Conservation (phyloP, 2,888 invertebrate genomes). For the Ceramica pisi region DNA sequence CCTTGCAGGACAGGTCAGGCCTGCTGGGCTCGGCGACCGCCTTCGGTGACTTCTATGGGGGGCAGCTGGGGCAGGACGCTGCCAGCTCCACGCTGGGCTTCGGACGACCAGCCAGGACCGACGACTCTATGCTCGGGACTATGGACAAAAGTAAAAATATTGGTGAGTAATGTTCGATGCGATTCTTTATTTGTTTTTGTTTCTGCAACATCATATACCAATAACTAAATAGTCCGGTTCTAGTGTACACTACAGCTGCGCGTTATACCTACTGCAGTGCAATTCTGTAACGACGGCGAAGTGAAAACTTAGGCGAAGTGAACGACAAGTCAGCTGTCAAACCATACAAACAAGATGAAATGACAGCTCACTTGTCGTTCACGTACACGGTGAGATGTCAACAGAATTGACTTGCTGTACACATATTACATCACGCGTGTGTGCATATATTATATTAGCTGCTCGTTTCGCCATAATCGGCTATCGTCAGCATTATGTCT, state of each 20-base stretch:
- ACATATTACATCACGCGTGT: too few species aligned
- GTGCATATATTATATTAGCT: background rate
- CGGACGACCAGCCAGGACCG: constrained; percentile 81
- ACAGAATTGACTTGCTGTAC: too few species aligned
- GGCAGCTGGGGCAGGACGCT: constrained; percentile 86
- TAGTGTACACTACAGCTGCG: background rate
- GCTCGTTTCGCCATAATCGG: constrained; percentile 5
- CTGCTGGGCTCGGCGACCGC: constrained; percentile 94
- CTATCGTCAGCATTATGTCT: constrained; percentile 7
- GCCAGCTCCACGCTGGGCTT: constrained; percentile 82
- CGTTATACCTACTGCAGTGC: too few species aligned
- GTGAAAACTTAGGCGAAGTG: too few species aligned
- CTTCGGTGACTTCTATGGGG: constrained; percentile 93
- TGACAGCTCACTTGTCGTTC: too few species aligned
- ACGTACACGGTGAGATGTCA: too few species aligned
- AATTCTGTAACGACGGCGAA: too few species aligned
- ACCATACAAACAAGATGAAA: too few species aligned
- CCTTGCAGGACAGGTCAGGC: constrained; percentile 93
- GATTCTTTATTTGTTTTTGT: background rate
- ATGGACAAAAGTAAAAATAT: constrained; percentile 86
- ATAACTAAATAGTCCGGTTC: too few species aligned
- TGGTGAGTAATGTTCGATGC: constrained; percentile 75
- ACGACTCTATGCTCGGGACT: constrained; percentile 85
- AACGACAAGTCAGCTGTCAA: too few species aligned
- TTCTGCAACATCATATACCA: background rate